These are phyloP conservation scores for Ceratoteleas bidentatus DNA, from an alignment of 1,140 invertebrate species.

Conservation along the genomic window DNA sequence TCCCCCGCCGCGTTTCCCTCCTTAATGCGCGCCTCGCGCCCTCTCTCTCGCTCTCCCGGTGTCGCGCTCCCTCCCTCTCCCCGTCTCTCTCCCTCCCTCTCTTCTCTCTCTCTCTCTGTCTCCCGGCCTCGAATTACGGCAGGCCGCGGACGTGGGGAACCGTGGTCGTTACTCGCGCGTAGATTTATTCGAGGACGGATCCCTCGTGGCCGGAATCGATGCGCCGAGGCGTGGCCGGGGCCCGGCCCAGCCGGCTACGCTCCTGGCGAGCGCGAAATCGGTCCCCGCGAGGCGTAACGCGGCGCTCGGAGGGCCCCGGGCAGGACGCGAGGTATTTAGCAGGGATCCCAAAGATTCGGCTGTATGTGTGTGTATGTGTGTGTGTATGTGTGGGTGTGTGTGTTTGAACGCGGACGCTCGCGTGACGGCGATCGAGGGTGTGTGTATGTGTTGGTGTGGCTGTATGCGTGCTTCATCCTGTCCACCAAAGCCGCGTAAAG, in stretches of 20 bases:
- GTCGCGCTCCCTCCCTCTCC: too few relatives aligned
- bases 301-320: constrained; percentile 77
- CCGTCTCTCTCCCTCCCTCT: too few relatives aligned
- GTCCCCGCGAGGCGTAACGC: constrained; percentile 78
- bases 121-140: constrained; percentile 49
- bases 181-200: constrained; percentile 65
- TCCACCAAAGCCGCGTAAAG: constrained; percentile 73
- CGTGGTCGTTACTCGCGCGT: constrained; percentile 58
- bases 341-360: too few relatives aligned
- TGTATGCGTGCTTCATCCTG: constrained; percentile 75
- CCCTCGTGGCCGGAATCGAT: constrained; percentile 62
- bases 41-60: too few relatives aligned
- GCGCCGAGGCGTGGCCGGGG: constrained; percentile 66
- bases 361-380: too few relatives aligned
- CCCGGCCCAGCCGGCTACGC: constrained; percentile 62
- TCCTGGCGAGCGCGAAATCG: constrained; percentile 75
- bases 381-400: too few relatives aligned
- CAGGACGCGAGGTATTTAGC: constrained; percentile 78
- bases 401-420: too few relatives aligned
- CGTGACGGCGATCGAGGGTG: too few relatives aligned
- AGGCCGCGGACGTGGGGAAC: constrained; percentile 58
- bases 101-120: too few relatives aligned
- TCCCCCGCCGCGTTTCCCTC: constrained; percentile 40
- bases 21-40: constrained; percentile 43
- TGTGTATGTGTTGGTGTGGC: constrained; percentile 57